Evolutionary conservation across 2,113 vertebrate species (phyloP), one percentile per base, ranked within the genome.

Genomic region (Scopus umbretta): DNA sequence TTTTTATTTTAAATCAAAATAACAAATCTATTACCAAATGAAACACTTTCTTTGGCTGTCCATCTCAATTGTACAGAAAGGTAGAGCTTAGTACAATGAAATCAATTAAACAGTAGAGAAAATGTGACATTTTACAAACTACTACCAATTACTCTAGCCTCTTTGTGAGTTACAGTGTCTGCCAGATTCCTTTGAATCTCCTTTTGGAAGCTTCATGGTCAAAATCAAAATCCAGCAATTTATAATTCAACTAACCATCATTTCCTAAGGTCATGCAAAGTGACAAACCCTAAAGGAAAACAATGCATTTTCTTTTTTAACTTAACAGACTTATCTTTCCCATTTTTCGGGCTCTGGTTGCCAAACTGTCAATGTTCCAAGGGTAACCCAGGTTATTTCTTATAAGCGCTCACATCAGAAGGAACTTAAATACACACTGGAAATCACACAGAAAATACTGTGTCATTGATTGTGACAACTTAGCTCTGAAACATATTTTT

Each of bases 1-100:
- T 90, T 92, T 88, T 83, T 71, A 96, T 96, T 86, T 59, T 45
- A 11, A 94, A 94, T 96, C 93, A 91, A 92, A 42, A 85, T 89
- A 90, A 91, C 63, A 97, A 97, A 92, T 91, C 73, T 94, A 22
- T 97, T 95, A 96, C 87, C 62, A 94, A 97, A 90, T 83, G 47
- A 86, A 70, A 68, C 86, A 36, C 34, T 65, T 68, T 72, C 53
- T 95, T 86, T 90, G 19, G 52, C 30, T 94, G 52, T 79, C 47
- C 52, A 11, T 93, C n/a, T 93, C 84, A 90, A n/a, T 70, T 96
- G 40, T 62, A 71, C 43, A 92, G 80, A 96, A 94, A 71, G 7
- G 22, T 73, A 78, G 23, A 71, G 52, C 61, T 90, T 67, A 72
- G 53, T 62, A 70, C 70, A 86, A 42, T 74, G 40, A 87, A 27